Conservation (phyloP, 2,888 invertebrate species). For the Cantharis nigra region DNA sequence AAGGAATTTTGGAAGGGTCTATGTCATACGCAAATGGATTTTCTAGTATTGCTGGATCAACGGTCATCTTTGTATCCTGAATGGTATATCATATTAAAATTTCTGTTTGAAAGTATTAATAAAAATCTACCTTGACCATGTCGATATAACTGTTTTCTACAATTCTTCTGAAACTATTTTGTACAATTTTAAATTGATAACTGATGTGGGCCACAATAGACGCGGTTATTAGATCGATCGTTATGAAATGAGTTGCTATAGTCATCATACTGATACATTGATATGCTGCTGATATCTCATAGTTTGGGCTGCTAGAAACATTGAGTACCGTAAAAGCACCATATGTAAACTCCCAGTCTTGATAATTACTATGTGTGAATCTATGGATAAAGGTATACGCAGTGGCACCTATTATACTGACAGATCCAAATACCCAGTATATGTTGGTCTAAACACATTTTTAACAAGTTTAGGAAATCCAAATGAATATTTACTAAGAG, state of each 20-base stretch:
- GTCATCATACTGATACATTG: conserved; percentile 7
- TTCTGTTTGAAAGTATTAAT: neutral
- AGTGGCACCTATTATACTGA: neutral
- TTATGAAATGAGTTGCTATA: conserved; percentile 8
- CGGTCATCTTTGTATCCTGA: neutral
- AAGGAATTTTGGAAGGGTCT: conserved; percentile 10
- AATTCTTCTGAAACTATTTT: conserved; percentile 13
- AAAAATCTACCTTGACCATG: conserved; percentile 2
- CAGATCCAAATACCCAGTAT: neutral
- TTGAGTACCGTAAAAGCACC: conserved; percentile 13
- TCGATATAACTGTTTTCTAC: conserved; percentile 8
- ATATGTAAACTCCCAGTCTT: conserved; percentile 19
- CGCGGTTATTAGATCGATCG: conserved; percentile 10
- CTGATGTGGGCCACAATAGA: conserved; percentile 15
- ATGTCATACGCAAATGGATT: neutral
- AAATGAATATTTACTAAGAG: neutral
- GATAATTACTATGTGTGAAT: neutral
- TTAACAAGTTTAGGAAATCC: neutral
- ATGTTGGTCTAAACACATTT: neutral
- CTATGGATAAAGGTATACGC: neutral
- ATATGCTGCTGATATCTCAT: conserved; percentile 10
- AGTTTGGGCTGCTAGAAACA: conserved; percentile 16
- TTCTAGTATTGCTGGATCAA: neutral
- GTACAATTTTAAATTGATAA: conserved; percentile 16
- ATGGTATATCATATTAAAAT: neutral